Conservation (phyloP, 1,140 invertebrate species). For the Bactericera cockerelli region DNA sequence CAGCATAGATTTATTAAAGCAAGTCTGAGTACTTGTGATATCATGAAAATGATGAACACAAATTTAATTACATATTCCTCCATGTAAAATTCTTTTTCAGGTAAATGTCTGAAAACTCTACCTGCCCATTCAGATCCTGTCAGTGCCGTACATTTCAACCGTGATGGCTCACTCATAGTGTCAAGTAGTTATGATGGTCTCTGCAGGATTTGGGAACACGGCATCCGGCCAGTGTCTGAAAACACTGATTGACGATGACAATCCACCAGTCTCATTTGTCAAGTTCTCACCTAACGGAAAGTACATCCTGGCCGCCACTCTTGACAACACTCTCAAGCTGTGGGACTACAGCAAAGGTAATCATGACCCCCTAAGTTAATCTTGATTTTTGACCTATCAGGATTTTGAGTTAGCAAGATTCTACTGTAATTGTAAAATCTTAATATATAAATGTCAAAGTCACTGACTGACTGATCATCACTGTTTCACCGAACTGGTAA, state of each 20-base stretch:
- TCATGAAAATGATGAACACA: too few species aligned
- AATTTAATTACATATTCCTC: too few species aligned
- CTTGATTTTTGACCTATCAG: too few species aligned
- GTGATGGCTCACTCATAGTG: slow-evolving; percentile 95
- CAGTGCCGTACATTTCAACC: slow-evolving; percentile 94
- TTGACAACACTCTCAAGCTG: slow-evolving; percentile 95
- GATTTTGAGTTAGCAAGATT: too few species aligned
- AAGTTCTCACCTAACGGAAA: slow-evolving; percentile 99
- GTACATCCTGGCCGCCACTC: slow-evolving; percentile 93
- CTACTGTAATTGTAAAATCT: too few species aligned
- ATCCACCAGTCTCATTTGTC: slow-evolving; percentile 98
- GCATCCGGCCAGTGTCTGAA: slow-evolving; percentile 98
- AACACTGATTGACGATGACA: slow-evolving; percentile 91
- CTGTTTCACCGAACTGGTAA: too few species aligned
- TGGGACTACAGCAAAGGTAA: slow-evolving; percentile 96
- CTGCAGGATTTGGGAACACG: slow-evolving; percentile 99
- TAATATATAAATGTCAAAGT: too few species aligned
- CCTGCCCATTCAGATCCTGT: slow-evolving; percentile 99
- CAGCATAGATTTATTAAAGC: too few species aligned
- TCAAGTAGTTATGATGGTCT: slow-evolving; percentile 98
- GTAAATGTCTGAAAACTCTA: slow-evolving; percentile 92
- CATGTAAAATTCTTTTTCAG: background rate
- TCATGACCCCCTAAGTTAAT: too few species aligned
- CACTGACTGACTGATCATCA: too few species aligned
- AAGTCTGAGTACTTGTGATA: too few species aligned